These are phyloP conservation scores for Notamacropus eugenii DNA, from an alignment of 2,797 vertebrate species.

Conservation along the genomic window DNA sequence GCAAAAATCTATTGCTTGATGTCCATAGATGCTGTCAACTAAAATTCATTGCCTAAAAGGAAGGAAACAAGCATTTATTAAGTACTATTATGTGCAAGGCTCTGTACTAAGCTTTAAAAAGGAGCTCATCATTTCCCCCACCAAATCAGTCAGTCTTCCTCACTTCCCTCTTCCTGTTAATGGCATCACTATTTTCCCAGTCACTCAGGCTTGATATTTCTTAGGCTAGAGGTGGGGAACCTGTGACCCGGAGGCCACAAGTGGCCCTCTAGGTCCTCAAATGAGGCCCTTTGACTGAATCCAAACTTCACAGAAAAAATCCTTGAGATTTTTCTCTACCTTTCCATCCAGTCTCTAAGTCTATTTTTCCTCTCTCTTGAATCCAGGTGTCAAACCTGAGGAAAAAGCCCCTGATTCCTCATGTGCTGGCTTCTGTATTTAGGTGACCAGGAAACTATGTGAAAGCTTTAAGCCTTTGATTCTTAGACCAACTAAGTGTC, in stretches of 20 bases:
- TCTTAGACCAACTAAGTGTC: not conserved
- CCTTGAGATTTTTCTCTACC: not conserved
- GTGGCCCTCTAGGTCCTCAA: too few species aligned
- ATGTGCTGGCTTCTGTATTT: not conserved
- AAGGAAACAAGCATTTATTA: not conserved
- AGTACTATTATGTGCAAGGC: not conserved
- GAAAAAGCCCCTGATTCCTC: not conserved
- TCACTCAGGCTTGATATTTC: too few species aligned
- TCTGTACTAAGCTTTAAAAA: not conserved
- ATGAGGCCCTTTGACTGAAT: too few species aligned
- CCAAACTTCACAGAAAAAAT: too few species aligned
- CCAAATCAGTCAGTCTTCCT: not conserved
- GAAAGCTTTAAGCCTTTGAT: not conserved
- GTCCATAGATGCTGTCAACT: not conserved
- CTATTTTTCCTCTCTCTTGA: not conserved
- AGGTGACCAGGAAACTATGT: not conserved
- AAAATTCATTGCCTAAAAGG: not conserved
- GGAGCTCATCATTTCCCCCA: not conserved
- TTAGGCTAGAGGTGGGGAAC: not conserved
- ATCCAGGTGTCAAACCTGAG: not conserved
- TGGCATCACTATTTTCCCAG: not conserved
- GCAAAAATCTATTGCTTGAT: not conserved
- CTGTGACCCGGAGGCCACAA: too few species aligned
- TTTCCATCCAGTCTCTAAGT: not conserved
- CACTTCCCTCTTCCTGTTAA: not conserved